These are phyloP conservation scores for Cryptosula pallasiana DNA, from an alignment of 2,888 invertebrate species.

Conservation along the genomic window DNA sequence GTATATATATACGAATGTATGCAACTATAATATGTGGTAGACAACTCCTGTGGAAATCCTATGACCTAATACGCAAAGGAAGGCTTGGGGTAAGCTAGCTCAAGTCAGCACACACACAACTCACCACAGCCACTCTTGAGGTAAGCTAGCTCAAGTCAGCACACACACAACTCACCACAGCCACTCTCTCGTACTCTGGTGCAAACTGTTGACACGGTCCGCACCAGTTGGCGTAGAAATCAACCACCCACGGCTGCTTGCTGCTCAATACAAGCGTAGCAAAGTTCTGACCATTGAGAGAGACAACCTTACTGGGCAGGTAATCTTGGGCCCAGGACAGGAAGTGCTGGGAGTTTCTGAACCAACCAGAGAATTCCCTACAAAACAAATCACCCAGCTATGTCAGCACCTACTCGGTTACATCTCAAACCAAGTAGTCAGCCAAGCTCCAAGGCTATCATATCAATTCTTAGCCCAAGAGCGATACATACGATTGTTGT, in stretches of 20 bases:
- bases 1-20: too few species aligned
- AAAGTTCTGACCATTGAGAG: slow-evolving; percentile 47
- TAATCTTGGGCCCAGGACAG: slow-evolving; percentile 63
- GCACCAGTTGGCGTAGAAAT: slow-evolving; percentile 54
- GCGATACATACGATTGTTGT: slow-evolving; percentile 38
- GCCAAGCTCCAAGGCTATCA: too few species aligned
- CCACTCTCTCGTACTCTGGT: slow-evolving; percentile 64
- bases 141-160: too few species aligned
- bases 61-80: too few species aligned
- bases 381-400: too few species aligned
- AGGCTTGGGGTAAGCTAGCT: too few species aligned
- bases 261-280: slow-evolving; percentile 57
- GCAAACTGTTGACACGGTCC: slow-evolving; percentile 63
- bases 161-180: slow-evolving; percentile 59
- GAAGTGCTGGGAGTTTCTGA: slow-evolving; percentile 62
- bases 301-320: slow-evolving; percentile 59
- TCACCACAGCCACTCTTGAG: too few species aligned
- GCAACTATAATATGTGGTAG: too few species aligned
- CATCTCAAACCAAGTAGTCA: too few species aligned
- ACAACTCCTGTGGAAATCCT: too few species aligned
- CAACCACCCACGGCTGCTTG: slow-evolving; percentile 56
- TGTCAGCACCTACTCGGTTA: too few species aligned
- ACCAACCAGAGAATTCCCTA: slow-evolving; percentile 61
- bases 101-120: too few species aligned
- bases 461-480: not conserved